phyloP scores from a whole-genome alignment of 2,113 vertebrate genomes.

The Suricata suricatta region DNA sequence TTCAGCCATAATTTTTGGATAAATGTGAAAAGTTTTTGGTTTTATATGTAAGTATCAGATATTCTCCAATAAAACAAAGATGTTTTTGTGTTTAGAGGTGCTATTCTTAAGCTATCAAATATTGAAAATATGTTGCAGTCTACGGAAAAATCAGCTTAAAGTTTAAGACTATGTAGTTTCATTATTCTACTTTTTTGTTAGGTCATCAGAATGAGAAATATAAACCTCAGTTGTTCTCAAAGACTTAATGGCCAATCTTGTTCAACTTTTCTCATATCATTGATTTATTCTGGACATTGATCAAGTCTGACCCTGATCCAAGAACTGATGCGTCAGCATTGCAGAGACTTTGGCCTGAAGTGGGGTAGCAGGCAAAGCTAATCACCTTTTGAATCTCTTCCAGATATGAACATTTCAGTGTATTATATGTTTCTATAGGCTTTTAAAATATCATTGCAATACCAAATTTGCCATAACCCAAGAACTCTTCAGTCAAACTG shows the following conservation, averaged over 20 bases:
- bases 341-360: neutral
- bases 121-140: neutral
- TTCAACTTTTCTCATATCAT: slow-evolving; percentile 39
- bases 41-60: neutral
- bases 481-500: neutral
- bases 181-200: neutral
- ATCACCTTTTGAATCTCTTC: neutral
- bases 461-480: slow-evolving; percentile 13
- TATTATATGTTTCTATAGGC: slow-evolving; percentile 14
- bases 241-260: neutral
- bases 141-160: slow-evolving; percentile 6
- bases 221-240: slow-evolving; percentile 3
- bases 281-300: slow-evolving; percentile 55
- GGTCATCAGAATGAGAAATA: slow-evolving; percentile 48
- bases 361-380: neutral
- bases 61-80: neutral
- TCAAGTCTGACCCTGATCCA: neutral
- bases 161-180: neutral
- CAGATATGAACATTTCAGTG: neutral
- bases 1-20: neutral
- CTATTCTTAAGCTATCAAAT: neutral
- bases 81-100: slow-evolving; percentile 14
- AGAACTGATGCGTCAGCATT: slow-evolving; percentile 37
- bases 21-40: neutral
- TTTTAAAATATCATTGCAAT: slow-evolving; percentile 7